Evolutionary conservation across 2,888 invertebrate genomes (phyloP), one percentile per base, ranked within the genome.

Genomic region (Neocrepidodera transversa): DNA sequence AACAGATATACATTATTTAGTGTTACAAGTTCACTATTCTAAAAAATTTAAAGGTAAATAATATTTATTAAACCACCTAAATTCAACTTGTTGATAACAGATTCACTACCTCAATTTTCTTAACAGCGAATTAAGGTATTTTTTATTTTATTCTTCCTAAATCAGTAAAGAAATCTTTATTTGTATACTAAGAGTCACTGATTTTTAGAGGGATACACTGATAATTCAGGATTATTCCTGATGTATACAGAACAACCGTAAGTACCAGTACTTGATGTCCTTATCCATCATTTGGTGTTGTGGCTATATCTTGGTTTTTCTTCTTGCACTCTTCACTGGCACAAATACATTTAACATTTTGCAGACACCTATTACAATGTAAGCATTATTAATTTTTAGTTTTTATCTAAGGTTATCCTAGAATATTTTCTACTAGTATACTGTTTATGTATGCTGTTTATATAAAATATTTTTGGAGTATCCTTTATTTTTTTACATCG

Each of bases 1-100:
- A 58, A 91, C 95, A 0, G 83, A 86, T 8, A 91, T 95, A 64
- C 88, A 92, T 71, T 96, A 95, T 77, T 82, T 98, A 54, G 96
- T 97, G 0, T 81, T 99, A 30, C 98, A 98, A 82, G 92, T 98
- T 0, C 80, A 80, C 66, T 80, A 80, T 63, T 73, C 79, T 0
- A 74, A 76, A 52, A 76, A 76, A 49, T 76, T 78, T 64, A 71
- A 73, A 58, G 69, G 72, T 71, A 65, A 62, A 50, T 23, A 23
- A 23, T 23, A 23, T n/a, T n/a, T n/a, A n/a, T n/a, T n/a, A n/a
- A n/a, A n/a, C n/a, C n/a, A n/a, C n/a, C n/a, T n/a, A n/a, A 23
- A 5, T 23, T 23, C 23, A 23, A 23, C 6, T 23, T 23, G 6
- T 5, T 23, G 23, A 23, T 23, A 6, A 5, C 23, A n/a, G n/a